phyloP scores from a whole-genome alignment of 2,888 invertebrate genomes.

The Mamestra brassicae region DNA sequence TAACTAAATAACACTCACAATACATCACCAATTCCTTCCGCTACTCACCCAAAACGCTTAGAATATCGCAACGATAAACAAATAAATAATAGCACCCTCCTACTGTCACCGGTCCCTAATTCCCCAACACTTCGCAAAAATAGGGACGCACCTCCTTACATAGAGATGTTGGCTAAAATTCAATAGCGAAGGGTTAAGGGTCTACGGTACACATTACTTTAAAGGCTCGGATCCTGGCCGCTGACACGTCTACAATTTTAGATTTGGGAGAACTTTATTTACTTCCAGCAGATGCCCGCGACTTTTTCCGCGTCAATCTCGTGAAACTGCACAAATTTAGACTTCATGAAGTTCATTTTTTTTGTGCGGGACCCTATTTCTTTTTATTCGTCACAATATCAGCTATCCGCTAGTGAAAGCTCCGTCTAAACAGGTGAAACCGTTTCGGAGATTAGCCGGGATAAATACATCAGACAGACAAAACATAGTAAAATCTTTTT shows the following conservation, averaged over 20 bases:
- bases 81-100: constrained; percentile 53
- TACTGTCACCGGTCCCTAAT: constrained; percentile 32
- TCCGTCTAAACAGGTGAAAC: too few relatives aligned
- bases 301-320: too few relatives aligned
- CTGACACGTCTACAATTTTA: constrained; percentile 44
- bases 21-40: constrained; percentile 11
- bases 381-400: too few relatives aligned
- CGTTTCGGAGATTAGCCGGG: too few relatives aligned
- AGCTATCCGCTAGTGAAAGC: too few relatives aligned
- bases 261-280: constrained; percentile 32
- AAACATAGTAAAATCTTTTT: too few relatives aligned
- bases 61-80: constrained; percentile 34
- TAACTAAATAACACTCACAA: constrained; percentile 5
- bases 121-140: constrained; percentile 41
- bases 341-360: too few relatives aligned
- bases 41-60: constrained; percentile 4
- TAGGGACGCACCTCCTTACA: constrained; percentile 38
- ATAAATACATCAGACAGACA: too few relatives aligned
- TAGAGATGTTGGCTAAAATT: constrained; percentile 60
- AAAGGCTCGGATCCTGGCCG: constrained; percentile 36
- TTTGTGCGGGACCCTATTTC: too few relatives aligned
- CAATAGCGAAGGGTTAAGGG: constrained; percentile 51
- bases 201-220: constrained; percentile 40
- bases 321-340: too few relatives aligned
- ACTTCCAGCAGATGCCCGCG: too few relatives aligned